These are phyloP conservation scores for Exaiptasia diaphana DNA, from an alignment of 64 coral and sea anemone species.

Conservation along the genomic window DNA sequence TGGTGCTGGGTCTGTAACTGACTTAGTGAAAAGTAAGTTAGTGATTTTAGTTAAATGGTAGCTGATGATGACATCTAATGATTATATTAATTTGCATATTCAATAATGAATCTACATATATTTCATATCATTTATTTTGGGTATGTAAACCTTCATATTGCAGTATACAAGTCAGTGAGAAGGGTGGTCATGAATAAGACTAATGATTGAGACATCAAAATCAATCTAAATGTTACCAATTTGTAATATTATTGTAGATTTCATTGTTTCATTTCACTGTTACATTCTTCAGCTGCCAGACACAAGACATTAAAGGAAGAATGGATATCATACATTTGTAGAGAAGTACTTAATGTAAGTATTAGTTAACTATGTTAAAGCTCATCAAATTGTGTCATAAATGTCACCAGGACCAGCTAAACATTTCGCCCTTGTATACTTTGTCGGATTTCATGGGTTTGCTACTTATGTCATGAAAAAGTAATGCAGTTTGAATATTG, in stretches of 20 bases:
- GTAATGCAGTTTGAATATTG: too few relatives aligned
- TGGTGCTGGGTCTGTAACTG: slow-evolving; percentile 96
- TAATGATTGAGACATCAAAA: too few relatives aligned
- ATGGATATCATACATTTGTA: slow-evolving; percentile 98
- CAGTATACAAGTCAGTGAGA: background rate
- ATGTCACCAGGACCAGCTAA: too few relatives aligned
- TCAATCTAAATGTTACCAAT: too few relatives aligned
- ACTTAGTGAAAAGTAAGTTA: slow-evolving; percentile 91
- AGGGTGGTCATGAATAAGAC: too few relatives aligned
- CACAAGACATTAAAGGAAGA: slow-evolving; percentile 97
- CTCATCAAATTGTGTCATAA: too few relatives aligned
- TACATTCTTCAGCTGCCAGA: slow-evolving; percentile 65
- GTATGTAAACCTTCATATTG: too few relatives aligned
- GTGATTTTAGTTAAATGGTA: background rate
- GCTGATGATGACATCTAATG: background rate
- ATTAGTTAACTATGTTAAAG: background rate
- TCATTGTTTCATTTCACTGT: background rate
- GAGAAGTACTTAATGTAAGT: slow-evolving; percentile 98
- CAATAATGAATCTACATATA: background rate
- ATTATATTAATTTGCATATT: background rate
- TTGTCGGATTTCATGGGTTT: too few relatives aligned
- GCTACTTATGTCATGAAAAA: too few relatives aligned
- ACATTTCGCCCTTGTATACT: too few relatives aligned
- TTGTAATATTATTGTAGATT: background rate
- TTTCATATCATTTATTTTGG: background rate